Percentiles rank a stretch among this genome's conserved stretches.
These are phyloP conservation scores for Cassiopea xamachana DNA, from an alignment of 30 jellyfish, hydroid and myxozoan genomes.

Conservation along the genomic window DNA sequence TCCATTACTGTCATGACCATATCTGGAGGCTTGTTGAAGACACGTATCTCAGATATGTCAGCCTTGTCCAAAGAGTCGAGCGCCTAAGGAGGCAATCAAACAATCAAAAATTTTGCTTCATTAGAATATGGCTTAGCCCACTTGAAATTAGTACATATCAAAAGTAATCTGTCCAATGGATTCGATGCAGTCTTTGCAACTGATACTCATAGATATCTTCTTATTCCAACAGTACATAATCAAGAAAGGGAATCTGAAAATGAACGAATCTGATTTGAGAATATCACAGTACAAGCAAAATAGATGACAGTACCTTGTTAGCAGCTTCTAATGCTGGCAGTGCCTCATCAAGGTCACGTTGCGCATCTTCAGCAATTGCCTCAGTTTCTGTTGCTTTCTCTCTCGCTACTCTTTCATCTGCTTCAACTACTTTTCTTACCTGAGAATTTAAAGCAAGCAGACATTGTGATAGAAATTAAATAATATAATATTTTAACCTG, in stretches of 20 bases:
- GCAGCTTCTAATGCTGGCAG: slow-evolving; percentile 95
- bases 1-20: slow-evolving; percentile 96
- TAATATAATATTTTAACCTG: too few species aligned
- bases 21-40: slow-evolving; percentile 93
- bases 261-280: neutral
- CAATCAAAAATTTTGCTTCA: too few species aligned
- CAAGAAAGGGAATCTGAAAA: neutral
- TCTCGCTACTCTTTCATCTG: slow-evolving; percentile 93
- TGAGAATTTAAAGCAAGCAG: neutral
- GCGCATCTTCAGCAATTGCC: slow-evolving; percentile 96
- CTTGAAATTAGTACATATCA: too few species aligned
- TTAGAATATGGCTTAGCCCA: too few species aligned
- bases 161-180: too few species aligned
- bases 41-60: slow-evolving; percentile 88
- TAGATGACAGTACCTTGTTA: slow-evolving; percentile 52
- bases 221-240: too few species aligned
- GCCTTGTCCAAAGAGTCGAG: slow-evolving; percentile 91
- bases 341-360: slow-evolving; percentile 90
- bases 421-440: slow-evolving; percentile 89
- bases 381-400: slow-evolving; percentile 91
- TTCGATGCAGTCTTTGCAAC: too few species aligned
- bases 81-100: slow-evolving; percentile 53
- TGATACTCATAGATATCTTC: too few species aligned
- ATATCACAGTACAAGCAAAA: neutral
- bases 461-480: too few species aligned